phyloP scores from a whole-genome alignment of 2,797 vertebrate genomes.

The Xiphorhynchus erythropygius region DNA sequence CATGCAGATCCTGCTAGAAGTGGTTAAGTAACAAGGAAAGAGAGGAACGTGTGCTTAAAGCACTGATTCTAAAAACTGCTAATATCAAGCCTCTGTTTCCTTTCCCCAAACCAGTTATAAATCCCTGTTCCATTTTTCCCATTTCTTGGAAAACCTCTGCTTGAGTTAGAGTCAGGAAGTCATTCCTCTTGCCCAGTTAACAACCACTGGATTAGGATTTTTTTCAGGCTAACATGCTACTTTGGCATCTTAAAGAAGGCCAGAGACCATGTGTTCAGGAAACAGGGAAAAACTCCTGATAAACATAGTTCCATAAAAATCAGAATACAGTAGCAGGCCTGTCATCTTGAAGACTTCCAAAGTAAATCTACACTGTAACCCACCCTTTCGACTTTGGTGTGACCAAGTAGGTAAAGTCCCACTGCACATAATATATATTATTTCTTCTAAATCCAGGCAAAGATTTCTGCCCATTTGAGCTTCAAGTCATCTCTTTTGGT shows the following conservation, averaged over 20 bases:
- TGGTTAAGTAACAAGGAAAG: background rate
- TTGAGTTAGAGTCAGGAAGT: background rate
- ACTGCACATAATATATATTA: background rate
- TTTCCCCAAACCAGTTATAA: background rate
- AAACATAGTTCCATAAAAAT: background rate
- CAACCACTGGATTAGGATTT: background rate
- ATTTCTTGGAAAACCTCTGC: background rate
- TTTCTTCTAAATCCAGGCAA: background rate
- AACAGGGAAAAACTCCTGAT: background rate
- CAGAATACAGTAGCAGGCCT: background rate
- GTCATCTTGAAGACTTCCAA: background rate
- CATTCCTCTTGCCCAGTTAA: background rate
- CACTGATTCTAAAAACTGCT: background rate
- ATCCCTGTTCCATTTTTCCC: background rate
- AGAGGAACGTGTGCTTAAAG: background rate
- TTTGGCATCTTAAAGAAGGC: background rate
- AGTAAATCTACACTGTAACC: background rate
- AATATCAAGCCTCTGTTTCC: background rate
- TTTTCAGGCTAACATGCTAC: background rate
- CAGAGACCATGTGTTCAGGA: background rate
- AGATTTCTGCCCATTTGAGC: conserved; percentile 1
- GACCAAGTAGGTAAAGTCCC: background rate
- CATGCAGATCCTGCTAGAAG: background rate
- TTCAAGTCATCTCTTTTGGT: background rate
- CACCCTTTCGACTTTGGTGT: background rate